Percentiles rank a stretch among this genome's conserved stretches.
Conservation (phyloP, 2,113 vertebrate species). For the Phrynocephalus versicolor region DNA sequence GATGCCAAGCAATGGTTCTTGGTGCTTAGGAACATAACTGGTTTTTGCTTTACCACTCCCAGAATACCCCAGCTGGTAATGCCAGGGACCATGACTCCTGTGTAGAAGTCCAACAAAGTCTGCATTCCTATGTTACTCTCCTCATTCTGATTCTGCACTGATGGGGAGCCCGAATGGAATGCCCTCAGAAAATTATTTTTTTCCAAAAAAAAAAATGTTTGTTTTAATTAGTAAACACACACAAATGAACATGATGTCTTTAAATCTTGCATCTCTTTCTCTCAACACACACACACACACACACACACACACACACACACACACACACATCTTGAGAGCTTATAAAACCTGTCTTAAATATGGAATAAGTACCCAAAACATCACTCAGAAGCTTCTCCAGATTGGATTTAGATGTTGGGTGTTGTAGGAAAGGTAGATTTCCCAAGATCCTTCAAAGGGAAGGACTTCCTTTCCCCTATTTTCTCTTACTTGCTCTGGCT, state of each 20-base stretch:
- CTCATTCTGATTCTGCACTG: background rate
- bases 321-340: background rate
- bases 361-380: background rate
- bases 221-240: background rate
- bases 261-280: background rate
- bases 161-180: background rate
- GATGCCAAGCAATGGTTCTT: rapidly evolving
- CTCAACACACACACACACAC: too few species aligned
- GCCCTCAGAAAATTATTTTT: background rate
- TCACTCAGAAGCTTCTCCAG: background rate
- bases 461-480: background rate
- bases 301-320: too few species aligned
- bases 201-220: background rate
- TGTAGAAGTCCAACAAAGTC: too few species aligned
- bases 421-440: background rate
- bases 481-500: background rate
- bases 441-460: background rate
- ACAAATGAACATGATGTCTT: background rate
- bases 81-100: too few species aligned
- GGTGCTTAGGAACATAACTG: too few species aligned
- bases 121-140: background rate
- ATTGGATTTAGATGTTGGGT: background rate
- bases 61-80: too few species aligned
- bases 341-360: background rate
- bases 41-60: too few species aligned